Percentiles rank a stretch among this genome's conserved stretches.
phyloP scores from a whole-genome alignment of 2,888 invertebrate genomes.

The Eupithecia dodoneata region DNA sequence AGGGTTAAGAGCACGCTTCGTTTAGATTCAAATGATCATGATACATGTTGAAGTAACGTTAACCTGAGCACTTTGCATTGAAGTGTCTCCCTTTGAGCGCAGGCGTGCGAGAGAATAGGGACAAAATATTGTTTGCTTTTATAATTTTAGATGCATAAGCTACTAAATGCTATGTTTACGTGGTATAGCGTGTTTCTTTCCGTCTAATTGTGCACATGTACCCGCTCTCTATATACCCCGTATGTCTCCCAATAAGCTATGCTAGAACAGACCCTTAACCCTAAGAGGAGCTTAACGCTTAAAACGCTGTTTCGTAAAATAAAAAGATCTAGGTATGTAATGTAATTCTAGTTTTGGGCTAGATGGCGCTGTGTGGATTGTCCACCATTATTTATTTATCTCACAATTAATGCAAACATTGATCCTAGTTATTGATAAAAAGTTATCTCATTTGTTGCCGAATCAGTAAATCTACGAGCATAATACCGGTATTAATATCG shows the following conservation, averaged over 20 bases:
- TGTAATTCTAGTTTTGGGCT: too few species aligned
- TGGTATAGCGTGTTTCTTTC: not conserved
- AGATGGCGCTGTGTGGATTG: too few species aligned
- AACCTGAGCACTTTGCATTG: not conserved
- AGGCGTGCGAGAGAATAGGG: not conserved
- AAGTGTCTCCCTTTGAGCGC: slow-evolving; percentile 5
- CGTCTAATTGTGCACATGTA: not conserved
- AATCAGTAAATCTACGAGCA: slow-evolving; percentile 10
- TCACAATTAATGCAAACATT: not conserved
- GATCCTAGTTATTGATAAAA: not conserved
- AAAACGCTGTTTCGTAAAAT: too few species aligned
- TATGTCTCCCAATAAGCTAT: not conserved
- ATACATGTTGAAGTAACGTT: slow-evolving; percentile 5
- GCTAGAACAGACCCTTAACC: not conserved
- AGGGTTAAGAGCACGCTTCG: slow-evolving; percentile 15
- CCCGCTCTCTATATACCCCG: not conserved
- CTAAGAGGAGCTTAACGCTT: too few species aligned
- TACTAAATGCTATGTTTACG: not conserved
- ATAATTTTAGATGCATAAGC: not conserved
- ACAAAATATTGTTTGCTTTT: not conserved
- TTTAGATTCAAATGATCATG: slow-evolving; percentile 22
- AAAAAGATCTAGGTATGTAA: too few species aligned
- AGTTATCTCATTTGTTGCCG: not conserved
- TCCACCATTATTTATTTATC: too few species aligned
- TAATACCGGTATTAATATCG: slow-evolving; percentile 17